Conservation (phyloP, 2,888 invertebrate genomes). For the Clusia tigrina region DNA sequence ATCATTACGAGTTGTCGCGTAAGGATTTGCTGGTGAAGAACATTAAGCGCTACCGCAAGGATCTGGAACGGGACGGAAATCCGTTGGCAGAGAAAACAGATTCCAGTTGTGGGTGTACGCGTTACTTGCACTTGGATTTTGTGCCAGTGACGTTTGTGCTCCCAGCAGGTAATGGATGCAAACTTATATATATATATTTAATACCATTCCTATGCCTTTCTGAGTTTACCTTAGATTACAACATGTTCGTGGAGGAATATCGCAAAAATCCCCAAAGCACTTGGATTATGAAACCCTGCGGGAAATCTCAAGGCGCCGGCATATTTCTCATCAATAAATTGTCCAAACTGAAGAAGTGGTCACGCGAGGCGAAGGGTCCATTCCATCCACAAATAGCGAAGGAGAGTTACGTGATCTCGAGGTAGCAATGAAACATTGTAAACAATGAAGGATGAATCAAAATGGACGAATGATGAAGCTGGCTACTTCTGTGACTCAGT, state of each 20-base stretch:
- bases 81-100: constrained; percentile 80
- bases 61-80: constrained; percentile 89
- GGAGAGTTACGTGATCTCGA: constrained; percentile 95
- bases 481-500: too few species aligned
- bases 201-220: not conserved
- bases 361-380: constrained; percentile 83
- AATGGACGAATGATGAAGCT: too few species aligned
- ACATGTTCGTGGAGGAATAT: constrained; percentile 96
- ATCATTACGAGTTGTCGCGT: constrained; percentile 91
- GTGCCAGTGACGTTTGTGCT: constrained; percentile 92
- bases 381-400: constrained; percentile 85
- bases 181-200: not conserved
- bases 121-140: constrained; percentile 86
- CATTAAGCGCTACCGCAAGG: constrained; percentile 90
- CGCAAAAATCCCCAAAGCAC: constrained; percentile 92
- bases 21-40: constrained; percentile 96
- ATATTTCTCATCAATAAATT: constrained; percentile 95
- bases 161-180: constrained; percentile 70
- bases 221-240: constrained; percentile 74
- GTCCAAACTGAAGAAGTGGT: constrained; percentile 91
- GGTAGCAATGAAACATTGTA: too few species aligned
- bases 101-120: constrained; percentile 70
- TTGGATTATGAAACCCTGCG: constrained; percentile 98
- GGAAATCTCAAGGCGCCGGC: constrained; percentile 90
- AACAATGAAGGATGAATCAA: too few species aligned